Conservation (phyloP, 2,113 vertebrate genomes). For the Centrocercus urophasianus region DNA sequence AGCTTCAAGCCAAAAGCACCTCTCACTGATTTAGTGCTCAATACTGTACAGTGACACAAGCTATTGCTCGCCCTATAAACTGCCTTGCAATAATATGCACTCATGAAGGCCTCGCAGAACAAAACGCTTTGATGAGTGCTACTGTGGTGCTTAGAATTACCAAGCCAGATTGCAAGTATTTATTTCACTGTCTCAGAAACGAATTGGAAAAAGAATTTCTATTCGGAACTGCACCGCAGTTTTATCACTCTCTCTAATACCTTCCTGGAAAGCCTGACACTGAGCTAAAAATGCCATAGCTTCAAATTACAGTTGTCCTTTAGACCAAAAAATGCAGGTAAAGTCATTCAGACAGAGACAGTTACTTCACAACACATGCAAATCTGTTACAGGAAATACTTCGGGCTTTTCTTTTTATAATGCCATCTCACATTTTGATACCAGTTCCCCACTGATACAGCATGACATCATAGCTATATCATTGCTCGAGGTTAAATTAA, state of each 20-base stretch:
- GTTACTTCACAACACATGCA: neutral
- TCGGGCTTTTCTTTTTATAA: neutral
- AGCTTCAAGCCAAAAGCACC: neutral
- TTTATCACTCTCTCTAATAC: neutral
- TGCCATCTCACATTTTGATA: neutral
- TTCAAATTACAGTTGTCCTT: neutral
- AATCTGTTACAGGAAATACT: neutral
- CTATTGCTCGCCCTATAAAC: neutral
- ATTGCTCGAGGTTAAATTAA: neutral
- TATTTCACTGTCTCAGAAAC: slow-evolving; percentile 21
- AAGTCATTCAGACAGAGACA: neutral
- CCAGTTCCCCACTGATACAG: neutral
- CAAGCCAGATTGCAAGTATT: neutral
- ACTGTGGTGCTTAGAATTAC: neutral
- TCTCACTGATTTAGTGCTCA: neutral
- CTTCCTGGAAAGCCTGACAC: neutral
- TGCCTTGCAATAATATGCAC: neutral
- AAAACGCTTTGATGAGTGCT: neutral
- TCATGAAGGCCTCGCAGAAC: neutral
- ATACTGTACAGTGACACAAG: neutral
- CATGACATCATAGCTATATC: neutral
- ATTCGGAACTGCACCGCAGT: neutral
- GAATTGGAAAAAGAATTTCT: neutral
- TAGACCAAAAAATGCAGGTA: neutral
- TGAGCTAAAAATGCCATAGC: neutral